Percentiles rank a stretch among this genome's conserved stretches.
phyloP scores from a whole-genome alignment of 2,888 invertebrate genomes.

The Cerastis rubricosa region DNA sequence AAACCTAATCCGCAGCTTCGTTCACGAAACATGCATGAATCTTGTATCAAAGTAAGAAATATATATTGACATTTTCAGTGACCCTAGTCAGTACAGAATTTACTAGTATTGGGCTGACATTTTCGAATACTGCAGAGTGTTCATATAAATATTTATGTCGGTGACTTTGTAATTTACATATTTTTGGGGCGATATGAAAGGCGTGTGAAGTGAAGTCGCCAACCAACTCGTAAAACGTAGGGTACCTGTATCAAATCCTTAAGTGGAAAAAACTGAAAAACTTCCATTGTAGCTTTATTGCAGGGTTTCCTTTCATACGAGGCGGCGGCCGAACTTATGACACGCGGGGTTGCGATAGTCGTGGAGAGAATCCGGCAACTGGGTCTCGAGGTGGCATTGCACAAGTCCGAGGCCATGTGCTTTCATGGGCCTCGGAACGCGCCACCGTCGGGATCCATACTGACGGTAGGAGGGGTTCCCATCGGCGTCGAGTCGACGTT shows the following conservation, averaged over 20 bases:
- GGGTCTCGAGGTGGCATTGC: no score
- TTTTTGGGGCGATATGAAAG: constrained; percentile 54
- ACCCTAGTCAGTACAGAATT: constrained; percentile 42
- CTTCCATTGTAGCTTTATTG: constrained; percentile 4
- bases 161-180: constrained; percentile 62
- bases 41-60: constrained; percentile 47
- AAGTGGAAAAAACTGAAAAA: constrained; percentile 25
- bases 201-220: constrained; percentile 45
- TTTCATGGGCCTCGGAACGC: no score
- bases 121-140: constrained; percentile 60
- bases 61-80: constrained; percentile 45
- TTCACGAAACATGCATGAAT: constrained; percentile 44
- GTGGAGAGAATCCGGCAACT: no score
- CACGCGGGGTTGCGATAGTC: no score
- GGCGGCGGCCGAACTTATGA: no score
- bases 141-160: constrained; percentile 61
- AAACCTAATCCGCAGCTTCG: constrained; percentile 28
- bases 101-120: constrained; percentile 47
- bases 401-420: no score
- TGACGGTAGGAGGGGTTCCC: no score
- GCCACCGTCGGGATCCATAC: no score
- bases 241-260: constrained; percentile 42
- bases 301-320: background rate
- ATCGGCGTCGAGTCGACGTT: no score
- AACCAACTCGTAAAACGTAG: constrained; percentile 50